Evolutionary conservation across 2,113 vertebrate genomes (phyloP), one percentile per base, ranked within the genome.

Genomic region (Vidua macroura): DNA sequence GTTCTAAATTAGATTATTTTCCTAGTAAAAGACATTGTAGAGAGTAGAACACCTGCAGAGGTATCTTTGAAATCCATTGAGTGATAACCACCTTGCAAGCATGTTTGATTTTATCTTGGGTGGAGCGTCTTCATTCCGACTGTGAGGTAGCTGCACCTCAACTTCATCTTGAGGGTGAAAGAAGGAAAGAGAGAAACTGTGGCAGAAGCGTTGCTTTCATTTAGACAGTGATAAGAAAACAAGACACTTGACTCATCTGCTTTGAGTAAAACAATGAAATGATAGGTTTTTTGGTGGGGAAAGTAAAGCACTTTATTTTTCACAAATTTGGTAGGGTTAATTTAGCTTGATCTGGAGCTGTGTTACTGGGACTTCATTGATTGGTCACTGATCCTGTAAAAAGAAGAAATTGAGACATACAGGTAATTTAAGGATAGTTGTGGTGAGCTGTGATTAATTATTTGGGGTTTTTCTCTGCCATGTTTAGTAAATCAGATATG

Each of bases 401-500:
- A 93, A 39, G 31, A 62, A 64, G 49, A 49, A 92, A 67, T 43
- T 3, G 1, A 73, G 55, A 60, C 22, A 7, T n/a, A 25, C n/a
- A 81, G 48, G 31, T 73, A 43, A 67, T 77, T 63, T 44, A 74
- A 81, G 49, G 28, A 92, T 85, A 88, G 81, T 70, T 72, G 53
- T 88, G 41, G 52, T 68, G 62, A 83, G 31, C 58, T 83, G 56
- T 91, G 44, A 35, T 28, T 82, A 70, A 63, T 33, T 77, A 91
- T 83, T 46, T 33, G 39, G 11, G 4, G 33, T 93, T 79, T 93
- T 89, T 95, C 91, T 91, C 95, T 93, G 55, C 56, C 70, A 31
- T 95, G 24, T 96, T 97, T 97, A 99, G 99, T 97, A 99, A 99
- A 97, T 99, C 99, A 21, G 99, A 99, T 98, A 99, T 99, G 99